Evolutionary conservation across 2,797 vertebrate species (phyloP), one percentile per base, ranked within the genome.

Genomic region (Esox lucius): DNA sequence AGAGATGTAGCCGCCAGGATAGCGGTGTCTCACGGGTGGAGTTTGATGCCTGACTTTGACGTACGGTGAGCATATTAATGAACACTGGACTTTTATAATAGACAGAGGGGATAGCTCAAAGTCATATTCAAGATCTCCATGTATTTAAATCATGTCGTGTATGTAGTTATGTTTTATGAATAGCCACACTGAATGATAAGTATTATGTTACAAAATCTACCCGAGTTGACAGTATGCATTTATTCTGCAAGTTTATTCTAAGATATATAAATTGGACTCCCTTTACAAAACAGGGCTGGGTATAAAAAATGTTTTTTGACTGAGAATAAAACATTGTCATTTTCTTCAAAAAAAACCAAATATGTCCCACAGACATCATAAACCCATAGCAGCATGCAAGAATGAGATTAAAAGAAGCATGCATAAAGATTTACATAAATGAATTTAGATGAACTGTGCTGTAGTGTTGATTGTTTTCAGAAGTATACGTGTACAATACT

Each of bases 381-480:
- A 39, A 68, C 28, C 9, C 17, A 39, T 5, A 68, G 33, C 66
- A 68, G 33, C 19, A 39, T 9, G 35, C 33, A 35, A 0, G 19
- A 39, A 42, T 68, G 7, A 9, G 33, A 68, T 19, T n/a, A 68
- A 68, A 11, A 42, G 17, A 33, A 19, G 28, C 16, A 7, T 31
- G 28, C 31, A 31, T 31, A 31, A 35, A 67, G 28, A 67, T 67
- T 35, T 67, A 17, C 65, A 67, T 67, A 67, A 67, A 35, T 33
- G 17, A 26, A 26, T 28, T 64, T 1, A 31, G 28, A 31, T 3
- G 28, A 31, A 31, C 28, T 31, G 28, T 31, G 28, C 28, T 64
- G 15, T 28, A 64, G 13, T 26, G 17, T 17, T 51, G 49, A 51
- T 19, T 17, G 16, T 51, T 51, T 16, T 15, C 17, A 51, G 49